phyloP scores from a whole-genome alignment of 2,113 vertebrate species.

The Tinamus guttatus region DNA sequence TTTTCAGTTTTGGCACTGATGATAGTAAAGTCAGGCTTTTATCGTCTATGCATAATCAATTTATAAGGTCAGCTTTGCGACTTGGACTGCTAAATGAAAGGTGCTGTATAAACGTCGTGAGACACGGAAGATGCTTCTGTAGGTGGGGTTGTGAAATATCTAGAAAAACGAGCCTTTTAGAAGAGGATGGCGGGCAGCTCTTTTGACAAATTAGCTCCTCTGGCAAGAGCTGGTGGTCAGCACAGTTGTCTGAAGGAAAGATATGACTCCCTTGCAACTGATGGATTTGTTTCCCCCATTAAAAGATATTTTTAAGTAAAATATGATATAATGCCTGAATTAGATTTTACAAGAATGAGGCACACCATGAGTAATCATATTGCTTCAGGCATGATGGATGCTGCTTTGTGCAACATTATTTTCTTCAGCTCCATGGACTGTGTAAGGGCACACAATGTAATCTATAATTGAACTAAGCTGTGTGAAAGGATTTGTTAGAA shows the following conservation, averaged over 20 bases:
- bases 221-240: background rate
- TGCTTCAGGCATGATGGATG: constrained; percentile 18
- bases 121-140: background rate
- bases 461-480: constrained; percentile 45
- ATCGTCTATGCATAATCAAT: background rate
- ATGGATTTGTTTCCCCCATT: background rate
- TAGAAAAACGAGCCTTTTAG: background rate
- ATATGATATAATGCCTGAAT: constrained; percentile 38
- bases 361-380: background rate
- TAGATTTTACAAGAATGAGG: constrained; percentile 18
- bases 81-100: background rate
- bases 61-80: background rate
- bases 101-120: background rate
- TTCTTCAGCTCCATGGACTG: background rate
- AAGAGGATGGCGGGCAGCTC: background rate
- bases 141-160: background rate
- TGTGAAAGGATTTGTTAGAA: constrained; percentile 41
- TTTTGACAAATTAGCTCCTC: constrained; percentile 23
- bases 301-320: constrained; percentile 46
- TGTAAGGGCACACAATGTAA: background rate
- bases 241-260: background rate
- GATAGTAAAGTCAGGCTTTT: background rate
- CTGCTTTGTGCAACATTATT: constrained; percentile 33
- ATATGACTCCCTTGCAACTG: background rate
- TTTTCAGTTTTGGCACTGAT: background rate